These are phyloP conservation scores for Hydrocynus forskahlii DNA, from an alignment of 2,797 vertebrate species.

Conservation along the genomic window DNA sequence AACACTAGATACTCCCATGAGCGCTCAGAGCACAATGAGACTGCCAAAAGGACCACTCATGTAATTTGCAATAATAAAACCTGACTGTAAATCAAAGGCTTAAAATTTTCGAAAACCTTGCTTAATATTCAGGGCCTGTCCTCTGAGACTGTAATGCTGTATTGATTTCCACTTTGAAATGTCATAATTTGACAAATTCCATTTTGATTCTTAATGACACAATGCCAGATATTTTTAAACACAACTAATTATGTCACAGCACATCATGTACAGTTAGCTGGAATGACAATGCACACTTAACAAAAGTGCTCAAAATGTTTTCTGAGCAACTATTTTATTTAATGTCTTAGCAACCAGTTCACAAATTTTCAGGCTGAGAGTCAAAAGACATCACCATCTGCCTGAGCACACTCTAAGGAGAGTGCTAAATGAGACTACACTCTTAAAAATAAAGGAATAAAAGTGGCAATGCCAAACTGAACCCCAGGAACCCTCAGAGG, in stretches of 20 bases:
- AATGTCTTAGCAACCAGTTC: neutral
- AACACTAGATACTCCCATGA: conserved; percentile 30
- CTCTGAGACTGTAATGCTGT: neutral
- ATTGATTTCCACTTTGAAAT: neutral
- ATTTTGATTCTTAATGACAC: neutral
- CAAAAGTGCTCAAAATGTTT: neutral
- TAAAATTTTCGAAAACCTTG: conserved; percentile 3
- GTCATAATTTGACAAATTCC: neutral
- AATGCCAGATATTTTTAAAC: neutral
- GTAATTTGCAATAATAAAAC: conserved; percentile 35
- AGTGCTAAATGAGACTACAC: too few species aligned
- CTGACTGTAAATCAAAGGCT: conserved; percentile 13
- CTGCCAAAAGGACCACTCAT: conserved; percentile 29
- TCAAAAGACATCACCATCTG: too few species aligned
- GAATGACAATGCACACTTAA: neutral
- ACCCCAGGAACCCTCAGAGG: too few species aligned
- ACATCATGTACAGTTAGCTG: neutral
- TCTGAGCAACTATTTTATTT: neutral
- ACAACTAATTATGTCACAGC: neutral
- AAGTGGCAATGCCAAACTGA: too few species aligned
- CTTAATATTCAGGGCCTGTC: conserved; percentile 11
- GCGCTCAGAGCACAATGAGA: conserved; percentile 9
- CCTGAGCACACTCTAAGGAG: too few species aligned
- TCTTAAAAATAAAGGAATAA: too few species aligned
- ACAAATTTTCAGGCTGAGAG: too few species aligned